These are phyloP conservation scores for Cyanoramphus novaezelandiae DNA, from an alignment of 2,113 vertebrate genomes.

Conservation along the genomic window DNA sequence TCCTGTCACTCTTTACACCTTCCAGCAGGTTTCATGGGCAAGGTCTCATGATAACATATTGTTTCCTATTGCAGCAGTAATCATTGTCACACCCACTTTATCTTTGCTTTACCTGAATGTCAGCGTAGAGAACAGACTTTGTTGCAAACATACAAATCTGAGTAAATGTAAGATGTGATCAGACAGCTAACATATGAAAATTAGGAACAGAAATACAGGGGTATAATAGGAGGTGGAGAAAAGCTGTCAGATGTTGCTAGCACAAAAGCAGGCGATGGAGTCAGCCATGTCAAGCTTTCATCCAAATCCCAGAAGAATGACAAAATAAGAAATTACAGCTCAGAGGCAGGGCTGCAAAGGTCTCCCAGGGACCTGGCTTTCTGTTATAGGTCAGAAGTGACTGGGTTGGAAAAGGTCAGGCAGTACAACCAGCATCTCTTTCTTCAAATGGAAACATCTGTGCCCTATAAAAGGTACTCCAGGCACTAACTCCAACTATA, in stretches of 20 bases:
- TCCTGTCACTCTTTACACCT: background rate
- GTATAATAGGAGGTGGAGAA: constrained; percentile 6
- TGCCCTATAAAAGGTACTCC: constrained; percentile 32
- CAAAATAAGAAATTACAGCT: constrained; percentile 42
- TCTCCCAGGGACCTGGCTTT: constrained; percentile 36
- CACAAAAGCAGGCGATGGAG: background rate
- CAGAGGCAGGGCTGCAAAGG: background rate
- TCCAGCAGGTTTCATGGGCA: constrained; percentile 1
- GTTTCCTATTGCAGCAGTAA: background rate
- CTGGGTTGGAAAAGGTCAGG: constrained; percentile 45
- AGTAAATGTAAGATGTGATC: constrained; percentile 13
- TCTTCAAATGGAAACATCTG: constrained; percentile 60
- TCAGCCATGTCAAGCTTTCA: constrained; percentile 13
- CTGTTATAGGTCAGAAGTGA: constrained; percentile 39
- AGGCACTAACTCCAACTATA: background rate
- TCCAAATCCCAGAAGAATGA: constrained; percentile 34
- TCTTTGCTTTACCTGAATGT: constrained; percentile 40
- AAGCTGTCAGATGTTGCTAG: constrained; percentile 27
- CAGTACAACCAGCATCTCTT: background rate
- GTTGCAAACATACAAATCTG: constrained; percentile 27
- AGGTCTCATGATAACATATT: background rate
- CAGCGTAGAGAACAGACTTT: constrained; percentile 3
- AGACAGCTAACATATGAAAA: constrained; percentile 44
- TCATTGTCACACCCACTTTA: background rate
- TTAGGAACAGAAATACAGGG: constrained; percentile 3